Conservation (phyloP, 2,113 vertebrate species). For the Alectura lathami region DNA sequence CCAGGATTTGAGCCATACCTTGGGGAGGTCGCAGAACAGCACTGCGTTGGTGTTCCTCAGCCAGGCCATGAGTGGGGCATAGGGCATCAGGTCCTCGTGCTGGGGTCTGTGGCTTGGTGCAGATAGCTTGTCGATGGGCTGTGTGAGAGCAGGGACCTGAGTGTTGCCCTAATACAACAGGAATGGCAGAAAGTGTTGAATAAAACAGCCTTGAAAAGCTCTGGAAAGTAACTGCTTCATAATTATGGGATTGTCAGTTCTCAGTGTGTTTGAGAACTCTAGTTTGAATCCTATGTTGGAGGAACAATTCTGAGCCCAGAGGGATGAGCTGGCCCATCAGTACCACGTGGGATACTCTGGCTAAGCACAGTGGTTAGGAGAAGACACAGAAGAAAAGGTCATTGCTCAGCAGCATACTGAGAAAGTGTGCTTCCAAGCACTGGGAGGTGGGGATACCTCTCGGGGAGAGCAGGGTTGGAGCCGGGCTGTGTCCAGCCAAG, state of each 20-base stretch:
- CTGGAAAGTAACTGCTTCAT: not conserved
- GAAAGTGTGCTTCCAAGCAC: not conserved
- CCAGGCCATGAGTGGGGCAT: conserved; percentile 27
- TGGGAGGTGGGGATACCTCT: not conserved
- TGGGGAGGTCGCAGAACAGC: conserved; percentile 48
- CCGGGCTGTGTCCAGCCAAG: not conserved
- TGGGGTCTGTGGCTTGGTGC: not conserved
- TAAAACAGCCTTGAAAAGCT: not conserved
- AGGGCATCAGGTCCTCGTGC: conserved; percentile 42
- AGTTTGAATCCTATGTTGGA: not conserved
- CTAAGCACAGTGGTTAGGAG: not conserved
- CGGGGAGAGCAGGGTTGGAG: fast-evolving
- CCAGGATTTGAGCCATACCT: not conserved
- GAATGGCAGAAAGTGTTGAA: not conserved
- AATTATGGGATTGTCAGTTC: not conserved
- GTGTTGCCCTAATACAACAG: conserved; percentile 29
- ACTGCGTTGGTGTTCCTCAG: conserved; percentile 20
- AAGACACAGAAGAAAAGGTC: not conserved
- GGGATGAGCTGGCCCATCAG: not conserved
- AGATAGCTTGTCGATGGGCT: not conserved
- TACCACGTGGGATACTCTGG: fast-evolving
- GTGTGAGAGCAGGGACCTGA: not conserved
- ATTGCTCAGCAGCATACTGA: not conserved
- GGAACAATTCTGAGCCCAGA: not conserved
- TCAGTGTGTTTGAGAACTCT: not conserved